Percentiles rank a stretch among this genome's conserved stretches.
Conservation (phyloP, 2,113 vertebrate genomes). For the Regulus satrapa region DNA sequence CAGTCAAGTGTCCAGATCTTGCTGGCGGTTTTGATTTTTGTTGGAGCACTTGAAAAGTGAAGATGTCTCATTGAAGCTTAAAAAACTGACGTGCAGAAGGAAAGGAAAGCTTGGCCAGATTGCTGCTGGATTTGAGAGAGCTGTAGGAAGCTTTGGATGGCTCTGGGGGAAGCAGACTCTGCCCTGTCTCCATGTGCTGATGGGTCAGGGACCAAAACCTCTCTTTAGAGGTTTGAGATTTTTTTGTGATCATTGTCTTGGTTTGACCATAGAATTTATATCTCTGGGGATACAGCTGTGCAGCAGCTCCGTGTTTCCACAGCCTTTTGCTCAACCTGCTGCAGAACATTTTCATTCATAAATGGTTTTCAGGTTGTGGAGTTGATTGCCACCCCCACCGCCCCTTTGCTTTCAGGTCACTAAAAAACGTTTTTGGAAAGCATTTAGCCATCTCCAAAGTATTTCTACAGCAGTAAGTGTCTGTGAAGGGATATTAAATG, state of each 20-base stretch:
- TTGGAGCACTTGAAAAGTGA: background rate
- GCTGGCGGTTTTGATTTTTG: background rate
- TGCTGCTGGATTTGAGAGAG: background rate
- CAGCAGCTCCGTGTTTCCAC: background rate
- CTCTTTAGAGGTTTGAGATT: too few species aligned
- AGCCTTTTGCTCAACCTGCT: background rate
- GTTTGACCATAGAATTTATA: background rate
- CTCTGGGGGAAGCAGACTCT: background rate
- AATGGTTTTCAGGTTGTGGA: background rate
- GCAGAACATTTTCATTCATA: fast-evolving
- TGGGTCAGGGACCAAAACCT: background rate
- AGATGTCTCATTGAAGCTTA: background rate
- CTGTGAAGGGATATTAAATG: background rate
- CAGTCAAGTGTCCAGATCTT: background rate
- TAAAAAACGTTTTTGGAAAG: background rate
- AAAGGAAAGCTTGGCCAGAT: background rate
- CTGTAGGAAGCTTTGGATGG: background rate
- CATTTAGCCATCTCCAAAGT: background rate
- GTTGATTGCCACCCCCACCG: background rate
- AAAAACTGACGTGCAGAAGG: background rate
- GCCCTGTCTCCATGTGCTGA: fast-evolving
- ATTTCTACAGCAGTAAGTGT: background rate
- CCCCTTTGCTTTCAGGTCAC: background rate
- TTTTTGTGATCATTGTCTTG: background rate
- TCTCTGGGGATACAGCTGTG: background rate